These are phyloP conservation scores for Umimayanthus chanpuru DNA, from an alignment of 92 coral and sea anemone genomes.

Conservation along the genomic window DNA sequence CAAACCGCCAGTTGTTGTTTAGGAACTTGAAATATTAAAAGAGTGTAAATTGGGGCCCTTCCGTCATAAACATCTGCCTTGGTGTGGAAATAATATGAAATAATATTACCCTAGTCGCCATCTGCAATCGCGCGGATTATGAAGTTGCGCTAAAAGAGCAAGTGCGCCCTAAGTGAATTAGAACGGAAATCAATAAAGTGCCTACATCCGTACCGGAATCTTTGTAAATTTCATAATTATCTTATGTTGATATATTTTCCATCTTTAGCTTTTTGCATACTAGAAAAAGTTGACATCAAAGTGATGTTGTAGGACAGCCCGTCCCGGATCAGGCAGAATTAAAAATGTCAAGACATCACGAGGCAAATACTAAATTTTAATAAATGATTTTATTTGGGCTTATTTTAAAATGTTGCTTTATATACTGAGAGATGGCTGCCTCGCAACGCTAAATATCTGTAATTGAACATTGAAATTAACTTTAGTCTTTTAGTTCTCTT, in stretches of 20 bases:
- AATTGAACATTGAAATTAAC: constrained; percentile 23
- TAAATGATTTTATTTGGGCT: constrained; percentile 37
- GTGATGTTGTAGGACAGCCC: constrained; percentile 21
- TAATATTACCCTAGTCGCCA: constrained; percentile 35
- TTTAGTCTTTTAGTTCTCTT: constrained; percentile 2
- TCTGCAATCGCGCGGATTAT: constrained; percentile 39
- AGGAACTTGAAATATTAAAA: constrained; percentile 47
- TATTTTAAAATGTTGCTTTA: constrained; percentile 16
- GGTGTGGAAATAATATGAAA: constrained; percentile 30
- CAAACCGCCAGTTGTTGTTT: constrained; percentile 45
- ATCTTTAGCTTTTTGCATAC: constrained; percentile 15
- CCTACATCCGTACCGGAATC: constrained; percentile 49
- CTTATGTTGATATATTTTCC: constrained; percentile 42
- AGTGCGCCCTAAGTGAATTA: constrained; percentile 22
- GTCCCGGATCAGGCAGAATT: constrained; percentile 31
- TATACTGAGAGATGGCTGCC: constrained; percentile 20
- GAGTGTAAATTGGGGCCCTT: constrained; percentile 41
- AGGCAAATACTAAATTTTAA: constrained; percentile 43
- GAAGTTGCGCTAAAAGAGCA: constrained; percentile 42
- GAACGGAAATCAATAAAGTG: constrained; percentile 48
- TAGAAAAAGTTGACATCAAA: constrained; percentile 10
- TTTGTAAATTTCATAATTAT: constrained; percentile 41
- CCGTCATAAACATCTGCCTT: constrained; percentile 41
- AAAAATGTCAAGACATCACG: constrained; percentile 32
- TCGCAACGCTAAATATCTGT: constrained; percentile 1